Percentiles rank a stretch among this genome's conserved stretches.
These are phyloP conservation scores for Opisthograptis luteolata DNA, from an alignment of 2,888 invertebrate genomes.

Conservation along the genomic window DNA sequence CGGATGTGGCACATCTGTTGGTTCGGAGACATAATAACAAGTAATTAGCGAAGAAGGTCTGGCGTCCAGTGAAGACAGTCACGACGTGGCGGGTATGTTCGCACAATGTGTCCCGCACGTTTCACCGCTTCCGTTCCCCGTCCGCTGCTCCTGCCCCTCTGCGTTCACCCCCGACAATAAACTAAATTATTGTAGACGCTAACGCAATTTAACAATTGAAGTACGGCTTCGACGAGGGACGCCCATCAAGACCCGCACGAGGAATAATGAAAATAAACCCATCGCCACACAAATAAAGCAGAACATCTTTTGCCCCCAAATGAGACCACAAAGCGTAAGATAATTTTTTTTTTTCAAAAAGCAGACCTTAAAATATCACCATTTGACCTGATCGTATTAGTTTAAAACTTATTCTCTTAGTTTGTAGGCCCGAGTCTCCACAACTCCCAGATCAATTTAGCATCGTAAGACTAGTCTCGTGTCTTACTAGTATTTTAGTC, in stretches of 20 bases:
- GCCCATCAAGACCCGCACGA: conserved; percentile 25
- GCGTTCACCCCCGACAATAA: conserved; percentile 40
- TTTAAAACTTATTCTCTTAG: too few relatives aligned
- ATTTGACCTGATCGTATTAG: conserved; percentile 42
- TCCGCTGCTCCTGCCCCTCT: conserved; percentile 38
- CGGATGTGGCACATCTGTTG: conserved; percentile 83
- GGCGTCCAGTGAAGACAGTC: conserved; percentile 49
- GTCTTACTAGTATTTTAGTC: too few relatives aligned
- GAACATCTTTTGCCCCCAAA: too few relatives aligned
- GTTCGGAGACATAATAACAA: conserved; percentile 75
- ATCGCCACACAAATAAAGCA: conserved; percentile 24
- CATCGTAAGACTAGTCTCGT: too few relatives aligned
- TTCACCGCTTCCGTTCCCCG: conserved; percentile 62
- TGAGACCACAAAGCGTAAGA: too few relatives aligned
- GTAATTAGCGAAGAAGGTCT: conserved; percentile 75
- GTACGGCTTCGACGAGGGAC: conserved; percentile 31
- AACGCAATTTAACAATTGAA: conserved; percentile 48
- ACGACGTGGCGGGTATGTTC: conserved; percentile 54
- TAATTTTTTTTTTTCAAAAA: too few relatives aligned
- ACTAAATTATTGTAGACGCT: conserved; percentile 44
- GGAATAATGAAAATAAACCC: conserved; percentile 33
- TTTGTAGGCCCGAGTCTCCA: too few relatives aligned
- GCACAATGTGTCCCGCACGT: conserved; percentile 81
- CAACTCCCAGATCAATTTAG: too few relatives aligned
- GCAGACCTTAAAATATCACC: too few relatives aligned